Evolutionary conservation across 2,797 vertebrate species (phyloP).

Genomic region (Anguilla megastoma): DNA sequence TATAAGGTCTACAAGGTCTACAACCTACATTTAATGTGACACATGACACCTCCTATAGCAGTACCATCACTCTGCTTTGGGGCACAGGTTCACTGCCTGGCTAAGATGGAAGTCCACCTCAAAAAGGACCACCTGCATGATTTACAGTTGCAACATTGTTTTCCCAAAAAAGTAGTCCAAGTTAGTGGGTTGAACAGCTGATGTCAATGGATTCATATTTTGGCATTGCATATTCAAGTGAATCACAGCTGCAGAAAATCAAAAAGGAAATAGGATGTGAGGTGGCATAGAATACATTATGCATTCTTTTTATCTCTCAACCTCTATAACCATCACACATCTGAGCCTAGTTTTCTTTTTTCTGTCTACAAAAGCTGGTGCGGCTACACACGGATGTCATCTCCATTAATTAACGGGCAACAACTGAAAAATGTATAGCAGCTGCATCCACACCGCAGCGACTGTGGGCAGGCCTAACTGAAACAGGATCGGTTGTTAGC

Average conservation of each 20-base stretch:
- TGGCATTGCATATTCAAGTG: neutral
- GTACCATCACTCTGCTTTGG: neutral
- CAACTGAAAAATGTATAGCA: neutral
- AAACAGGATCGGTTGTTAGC: conserved; percentile 12
- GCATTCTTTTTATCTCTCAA: neutral
- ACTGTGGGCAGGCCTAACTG: conserved; percentile 1
- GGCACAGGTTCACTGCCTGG: neutral
- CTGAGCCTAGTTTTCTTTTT: neutral
- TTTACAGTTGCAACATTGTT: neutral
- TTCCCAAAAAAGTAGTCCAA: neutral
- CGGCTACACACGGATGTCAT: neutral
- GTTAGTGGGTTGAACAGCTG: too few relatives aligned
- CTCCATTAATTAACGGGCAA: neutral
- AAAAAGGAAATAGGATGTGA: neutral
- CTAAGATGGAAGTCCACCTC: neutral
- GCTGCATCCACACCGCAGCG: neutral
- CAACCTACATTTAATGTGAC: neutral
- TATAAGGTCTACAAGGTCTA: neutral
- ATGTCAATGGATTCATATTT: neutral
- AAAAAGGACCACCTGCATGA: neutral
- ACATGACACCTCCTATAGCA: neutral
- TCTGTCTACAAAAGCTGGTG: neutral
- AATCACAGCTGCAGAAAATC: neutral
- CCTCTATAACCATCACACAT: neutral
- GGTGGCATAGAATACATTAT: neutral